These are phyloP conservation scores for pig (Sus scrofa) DNA, from an alignment of 2,113 vertebrate genomes.

Conservation along the genomic window T2T-Sscrofa CM000819.6:88545501-88546000, in stretches of 20 bases:
- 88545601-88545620: neutral
- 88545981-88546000: neutral
- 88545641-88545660: neutral
- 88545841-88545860: slow-evolving; percentile 45
- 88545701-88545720: neutral
- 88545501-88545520: slow-evolving; percentile 22
- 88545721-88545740: neutral
- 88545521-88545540: neutral
- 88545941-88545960: neutral
- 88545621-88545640: neutral
- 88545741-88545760: neutral
- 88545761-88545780: neutral
- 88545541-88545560: neutral
- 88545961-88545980: neutral
- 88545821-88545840: neutral
- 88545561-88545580: neutral
- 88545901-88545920: neutral
- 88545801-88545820: neutral
- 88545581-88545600: slow-evolving; percentile 8
- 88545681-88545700: neutral
- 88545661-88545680: neutral
- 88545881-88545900: neutral
- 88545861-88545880: neutral
- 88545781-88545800: neutral
- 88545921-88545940: neutral